Conservation (phyloP, 2,113 vertebrate genomes). For the Cyphomyrus discorhynchus region DNA sequence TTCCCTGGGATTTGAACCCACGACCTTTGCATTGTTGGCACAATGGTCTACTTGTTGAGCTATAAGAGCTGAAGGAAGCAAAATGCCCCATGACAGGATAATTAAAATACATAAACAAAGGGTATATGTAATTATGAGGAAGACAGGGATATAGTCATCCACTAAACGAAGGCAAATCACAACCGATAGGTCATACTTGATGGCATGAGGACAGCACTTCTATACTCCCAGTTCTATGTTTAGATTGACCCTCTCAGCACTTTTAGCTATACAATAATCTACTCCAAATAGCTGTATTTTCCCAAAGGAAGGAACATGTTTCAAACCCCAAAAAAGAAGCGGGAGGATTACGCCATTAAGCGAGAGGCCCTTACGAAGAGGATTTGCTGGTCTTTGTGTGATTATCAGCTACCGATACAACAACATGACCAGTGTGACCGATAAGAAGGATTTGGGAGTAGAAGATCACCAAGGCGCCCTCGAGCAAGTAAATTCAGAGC, state of each 20-base stretch:
- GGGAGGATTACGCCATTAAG: not conserved
- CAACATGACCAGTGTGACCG: not conserved
- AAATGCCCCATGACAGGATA: not conserved
- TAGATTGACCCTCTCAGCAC: not conserved
- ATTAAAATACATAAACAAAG: not conserved
- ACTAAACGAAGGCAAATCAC: not conserved
- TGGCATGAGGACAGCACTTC: not conserved
- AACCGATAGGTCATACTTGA: not conserved
- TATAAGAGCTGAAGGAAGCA: not conserved
- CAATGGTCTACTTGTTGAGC: not conserved
- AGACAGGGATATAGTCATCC: not conserved
- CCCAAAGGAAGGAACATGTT: not conserved
- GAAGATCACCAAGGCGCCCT: not conserved
- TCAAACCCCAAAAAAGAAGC: not conserved
- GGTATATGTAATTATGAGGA: not conserved
- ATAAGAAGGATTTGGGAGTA: not conserved
- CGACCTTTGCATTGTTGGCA: not conserved
- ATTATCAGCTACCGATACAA: not conserved
- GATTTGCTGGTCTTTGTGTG: not conserved
- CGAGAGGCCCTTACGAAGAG: not conserved
- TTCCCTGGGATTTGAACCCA: not conserved
- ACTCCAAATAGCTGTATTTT: not conserved
- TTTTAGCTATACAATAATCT: not conserved
- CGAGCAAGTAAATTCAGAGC: not conserved
- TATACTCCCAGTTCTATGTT: not conserved